phyloP scores from a whole-genome alignment of 2,113 vertebrate genomes.

The Poeciliopsis retropinna region DNA sequence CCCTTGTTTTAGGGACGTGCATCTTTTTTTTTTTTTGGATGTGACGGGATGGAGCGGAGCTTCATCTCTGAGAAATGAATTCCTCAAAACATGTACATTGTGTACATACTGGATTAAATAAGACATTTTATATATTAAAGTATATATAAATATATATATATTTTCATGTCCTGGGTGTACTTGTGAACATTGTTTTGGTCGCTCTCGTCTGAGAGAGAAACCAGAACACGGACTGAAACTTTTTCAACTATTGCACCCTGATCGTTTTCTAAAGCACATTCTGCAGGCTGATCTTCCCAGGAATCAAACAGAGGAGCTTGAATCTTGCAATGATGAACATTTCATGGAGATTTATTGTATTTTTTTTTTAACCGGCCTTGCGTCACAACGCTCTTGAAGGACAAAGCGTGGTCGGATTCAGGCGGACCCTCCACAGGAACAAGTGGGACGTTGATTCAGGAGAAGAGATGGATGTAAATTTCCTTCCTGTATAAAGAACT shows the following conservation, averaged over 20 bases:
- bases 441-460: constrained; percentile 38
- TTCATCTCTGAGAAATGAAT: constrained; percentile 70
- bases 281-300: constrained; percentile 61
- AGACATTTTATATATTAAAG: constrained; percentile 82
- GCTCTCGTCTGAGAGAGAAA: constrained; percentile 78
- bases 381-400: constrained; percentile 59
- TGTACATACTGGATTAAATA: constrained; percentile 93
- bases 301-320: constrained; percentile 42
- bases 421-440: constrained; percentile 26
- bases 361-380: constrained; percentile 53
- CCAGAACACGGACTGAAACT: constrained; percentile 60
- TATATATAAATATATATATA: constrained; percentile 57
- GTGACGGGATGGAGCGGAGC: constrained; percentile 74
- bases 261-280: constrained; percentile 61
- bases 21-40: constrained; percentile 46
- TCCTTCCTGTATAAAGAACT: constrained; percentile 45
- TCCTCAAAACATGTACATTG: constrained; percentile 85
- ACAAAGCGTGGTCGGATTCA: constrained; percentile 12
- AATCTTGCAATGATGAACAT: constrained; percentile 23
- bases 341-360: constrained; percentile 30
- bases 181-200: constrained; percentile 83
- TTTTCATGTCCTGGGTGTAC: constrained; percentile 85
- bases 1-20: constrained; percentile 50
- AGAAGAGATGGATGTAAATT: constrained; percentile 72
- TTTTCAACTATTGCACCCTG: constrained; percentile 41